These are phyloP conservation scores for Copidosoma floridanum DNA, from an alignment of 1,140 invertebrate species.

Conservation along the genomic window DNA sequence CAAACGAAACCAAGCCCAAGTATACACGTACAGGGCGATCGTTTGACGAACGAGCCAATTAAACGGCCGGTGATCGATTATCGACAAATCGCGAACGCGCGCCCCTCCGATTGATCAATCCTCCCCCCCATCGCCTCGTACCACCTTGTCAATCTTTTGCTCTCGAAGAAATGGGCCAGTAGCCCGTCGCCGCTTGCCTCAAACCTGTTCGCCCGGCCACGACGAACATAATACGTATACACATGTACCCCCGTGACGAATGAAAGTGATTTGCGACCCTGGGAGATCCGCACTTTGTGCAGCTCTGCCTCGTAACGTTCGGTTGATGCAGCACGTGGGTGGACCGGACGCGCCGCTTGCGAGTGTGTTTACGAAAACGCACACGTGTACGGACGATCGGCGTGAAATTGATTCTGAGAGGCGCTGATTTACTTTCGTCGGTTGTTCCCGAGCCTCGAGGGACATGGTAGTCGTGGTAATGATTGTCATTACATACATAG, in stretches of 20 bases:
- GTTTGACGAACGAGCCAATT: slow-evolving; percentile 26
- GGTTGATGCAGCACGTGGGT: too few species aligned
- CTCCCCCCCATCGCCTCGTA: neutral
- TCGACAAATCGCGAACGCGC: slow-evolving; percentile 23
- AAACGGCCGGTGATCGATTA: slow-evolving; percentile 22
- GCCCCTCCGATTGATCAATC: slow-evolving; percentile 20
- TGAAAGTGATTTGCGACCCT: slow-evolving; percentile 18
- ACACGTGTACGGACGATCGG: too few species aligned
- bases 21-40: slow-evolving; percentile 8
- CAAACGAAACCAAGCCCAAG: too few species aligned
- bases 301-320: too few species aligned
- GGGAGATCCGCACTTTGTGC: too few species aligned
- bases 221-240: too few species aligned
- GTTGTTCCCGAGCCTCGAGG: neutral
- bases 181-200: neutral
- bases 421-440: too few species aligned
- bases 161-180: slow-evolving; percentile 20
- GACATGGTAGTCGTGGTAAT: neutral
- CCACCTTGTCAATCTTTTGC: slow-evolving; percentile 4
- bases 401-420: too few species aligned
- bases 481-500: neutral
- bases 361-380: too few species aligned
- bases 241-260: slow-evolving; percentile 13
- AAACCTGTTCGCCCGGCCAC: too few species aligned
- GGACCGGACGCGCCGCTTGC: too few species aligned